Evolutionary conservation across 2,797 vertebrate species (phyloP).

Genomic region (Rousettus madagascariensis): DNA sequence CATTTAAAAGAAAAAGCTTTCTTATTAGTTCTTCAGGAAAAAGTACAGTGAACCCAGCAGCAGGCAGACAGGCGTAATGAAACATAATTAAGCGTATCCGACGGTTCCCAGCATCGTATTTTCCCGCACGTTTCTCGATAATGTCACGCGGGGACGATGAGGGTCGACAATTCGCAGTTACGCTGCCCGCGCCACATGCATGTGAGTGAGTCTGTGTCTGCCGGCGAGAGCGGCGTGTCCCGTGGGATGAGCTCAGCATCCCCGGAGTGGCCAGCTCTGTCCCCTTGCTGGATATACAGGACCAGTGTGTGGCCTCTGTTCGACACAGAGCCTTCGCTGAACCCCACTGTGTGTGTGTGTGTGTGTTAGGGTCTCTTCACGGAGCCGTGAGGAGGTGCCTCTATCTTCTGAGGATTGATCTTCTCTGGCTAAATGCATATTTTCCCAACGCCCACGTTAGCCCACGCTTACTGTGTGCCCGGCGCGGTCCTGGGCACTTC

Average conservation of each 20-base stretch:
- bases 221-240: not conserved
- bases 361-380: not conserved
- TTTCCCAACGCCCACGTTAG: not conserved
- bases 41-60: constrained; percentile 78
- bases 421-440: not conserved
- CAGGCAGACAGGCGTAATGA: constrained; percentile 79
- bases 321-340: not conserved
- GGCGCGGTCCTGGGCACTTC: no score
- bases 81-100: constrained; percentile 76
- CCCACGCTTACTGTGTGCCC: rapidly evolving
- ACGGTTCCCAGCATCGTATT: constrained; percentile 71
- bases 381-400: not conserved
- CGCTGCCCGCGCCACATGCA: not conserved
- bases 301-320: rapidly evolving
- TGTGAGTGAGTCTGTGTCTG: rapidly evolving
- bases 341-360: not conserved
- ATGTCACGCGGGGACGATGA: not conserved
- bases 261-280: not conserved
- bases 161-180: not conserved
- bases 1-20: constrained; percentile 83
- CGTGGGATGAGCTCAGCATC: not conserved
- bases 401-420: not conserved
- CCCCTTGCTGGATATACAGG: not conserved
- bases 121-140: constrained; percentile 32
- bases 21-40: constrained; percentile 81